Conservation (phyloP, 2,797 vertebrate species). For the Spinus olivaceus region DNA sequence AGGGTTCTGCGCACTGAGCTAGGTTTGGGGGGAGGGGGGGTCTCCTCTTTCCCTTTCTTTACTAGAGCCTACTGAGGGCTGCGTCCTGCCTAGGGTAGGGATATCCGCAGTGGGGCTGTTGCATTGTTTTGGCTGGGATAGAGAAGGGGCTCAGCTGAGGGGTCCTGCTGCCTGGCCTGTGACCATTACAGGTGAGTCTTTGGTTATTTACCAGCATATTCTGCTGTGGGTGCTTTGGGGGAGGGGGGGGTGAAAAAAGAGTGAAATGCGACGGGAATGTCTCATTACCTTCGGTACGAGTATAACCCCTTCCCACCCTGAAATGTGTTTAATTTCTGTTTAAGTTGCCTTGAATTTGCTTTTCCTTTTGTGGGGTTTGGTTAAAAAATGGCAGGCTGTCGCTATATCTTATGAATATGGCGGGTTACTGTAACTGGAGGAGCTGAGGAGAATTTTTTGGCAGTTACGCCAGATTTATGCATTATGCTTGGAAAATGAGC, state of each 20-base stretch:
- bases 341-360: not conserved
- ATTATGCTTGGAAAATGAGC: conserved; percentile 30
- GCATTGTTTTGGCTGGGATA: conserved; percentile 89
- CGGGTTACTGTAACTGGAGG: conserved; percentile 65
- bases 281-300: not conserved
- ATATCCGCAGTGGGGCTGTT: conserved; percentile 86
- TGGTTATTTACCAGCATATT: not conserved
- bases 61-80: not conserved
- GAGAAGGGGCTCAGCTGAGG: conserved; percentile 77
- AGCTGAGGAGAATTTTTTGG: conserved; percentile 57
- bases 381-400: conserved; percentile 60
- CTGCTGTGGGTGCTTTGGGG: conserved; percentile 8
- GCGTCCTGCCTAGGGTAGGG: conserved; percentile 55
- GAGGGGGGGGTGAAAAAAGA: not conserved
- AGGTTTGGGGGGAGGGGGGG: conserved; percentile 39
- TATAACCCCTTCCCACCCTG: not conserved
- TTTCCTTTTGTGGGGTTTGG: conserved; percentile 15
- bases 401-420: conserved; percentile 68
- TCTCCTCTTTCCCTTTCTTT: conserved; percentile 31
- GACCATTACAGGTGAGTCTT: conserved; percentile 90
- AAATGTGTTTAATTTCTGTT: not conserved
- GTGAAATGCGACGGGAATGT: not conserved
- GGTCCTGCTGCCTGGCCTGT: conserved; percentile 80
- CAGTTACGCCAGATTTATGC: conserved; percentile 49
- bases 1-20: not conserved